Conservation (phyloP, 2,113 vertebrate genomes). For the Cettia cetti region DNA sequence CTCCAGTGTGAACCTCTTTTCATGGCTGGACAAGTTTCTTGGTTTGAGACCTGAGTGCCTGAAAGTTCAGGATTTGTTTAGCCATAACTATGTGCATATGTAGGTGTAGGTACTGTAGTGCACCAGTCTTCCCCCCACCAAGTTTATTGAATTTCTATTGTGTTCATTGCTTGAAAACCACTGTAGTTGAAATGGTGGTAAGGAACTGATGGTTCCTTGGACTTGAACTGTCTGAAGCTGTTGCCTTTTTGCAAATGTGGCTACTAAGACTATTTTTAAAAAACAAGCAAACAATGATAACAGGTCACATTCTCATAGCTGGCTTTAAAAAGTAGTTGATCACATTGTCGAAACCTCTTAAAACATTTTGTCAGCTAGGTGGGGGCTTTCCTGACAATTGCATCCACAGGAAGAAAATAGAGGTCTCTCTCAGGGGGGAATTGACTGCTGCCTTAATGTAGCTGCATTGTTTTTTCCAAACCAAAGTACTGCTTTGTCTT, state of each 20-base stretch:
- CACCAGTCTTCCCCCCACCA: rapidly evolving
- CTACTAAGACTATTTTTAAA: background rate
- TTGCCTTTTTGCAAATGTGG: background rate
- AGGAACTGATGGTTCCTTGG: background rate
- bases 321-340: background rate
- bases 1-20: background rate
- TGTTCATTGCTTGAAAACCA: background rate
- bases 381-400: background rate
- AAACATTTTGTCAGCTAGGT: background rate
- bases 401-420: background rate
- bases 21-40: background rate
- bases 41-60: background rate
- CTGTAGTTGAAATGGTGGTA: background rate
- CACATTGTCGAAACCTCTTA: background rate
- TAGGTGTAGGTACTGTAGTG: background rate
- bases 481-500: background rate
- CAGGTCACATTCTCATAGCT: background rate
- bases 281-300: background rate
- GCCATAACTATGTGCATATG: background rate
- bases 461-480: background rate
- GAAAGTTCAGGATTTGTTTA: background rate
- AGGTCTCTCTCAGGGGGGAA: background rate
- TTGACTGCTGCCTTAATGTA: background rate
- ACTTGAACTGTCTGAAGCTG: background rate
- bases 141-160: background rate